phyloP scores from a whole-genome alignment of 2,113 vertebrate species.

The Upupa epops region DNA sequence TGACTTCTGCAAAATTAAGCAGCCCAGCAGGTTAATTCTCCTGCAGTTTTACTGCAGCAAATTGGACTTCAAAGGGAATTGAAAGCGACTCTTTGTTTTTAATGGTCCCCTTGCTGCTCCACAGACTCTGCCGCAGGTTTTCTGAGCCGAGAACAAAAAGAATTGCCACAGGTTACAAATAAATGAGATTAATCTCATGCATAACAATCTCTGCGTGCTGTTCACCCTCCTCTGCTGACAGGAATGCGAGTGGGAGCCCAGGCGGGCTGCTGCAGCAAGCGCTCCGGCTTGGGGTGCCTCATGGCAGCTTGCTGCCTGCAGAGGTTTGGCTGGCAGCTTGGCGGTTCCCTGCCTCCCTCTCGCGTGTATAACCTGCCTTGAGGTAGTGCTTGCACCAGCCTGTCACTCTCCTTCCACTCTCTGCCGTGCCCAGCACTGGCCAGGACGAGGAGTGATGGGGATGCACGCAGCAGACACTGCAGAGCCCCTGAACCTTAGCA shows the following conservation, averaged over 20 bases:
- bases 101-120: constrained; percentile 49
- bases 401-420: neutral
- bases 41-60: constrained; percentile 68
- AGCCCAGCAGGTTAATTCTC: constrained; percentile 55
- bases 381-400: neutral
- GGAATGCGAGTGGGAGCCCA: neutral
- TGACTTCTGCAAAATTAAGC: constrained; percentile 47
- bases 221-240: constrained; percentile 40
- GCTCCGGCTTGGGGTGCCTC: neutral
- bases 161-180: constrained; percentile 74
- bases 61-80: constrained; percentile 76
- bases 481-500: neutral
- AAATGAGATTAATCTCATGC: constrained; percentile 71
- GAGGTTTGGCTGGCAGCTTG: neutral
- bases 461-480: neutral
- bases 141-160: constrained; percentile 67
- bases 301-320: neutral
- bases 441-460: neutral
- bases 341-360: neutral
- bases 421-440: neutral
- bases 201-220: constrained; percentile 57
- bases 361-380: neutral
- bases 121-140: constrained; percentile 56
- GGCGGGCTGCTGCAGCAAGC: neutral
- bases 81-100: constrained; percentile 73